phyloP scores from a whole-genome alignment of 2,113 vertebrate species.

The Clupea harengus region DNA sequence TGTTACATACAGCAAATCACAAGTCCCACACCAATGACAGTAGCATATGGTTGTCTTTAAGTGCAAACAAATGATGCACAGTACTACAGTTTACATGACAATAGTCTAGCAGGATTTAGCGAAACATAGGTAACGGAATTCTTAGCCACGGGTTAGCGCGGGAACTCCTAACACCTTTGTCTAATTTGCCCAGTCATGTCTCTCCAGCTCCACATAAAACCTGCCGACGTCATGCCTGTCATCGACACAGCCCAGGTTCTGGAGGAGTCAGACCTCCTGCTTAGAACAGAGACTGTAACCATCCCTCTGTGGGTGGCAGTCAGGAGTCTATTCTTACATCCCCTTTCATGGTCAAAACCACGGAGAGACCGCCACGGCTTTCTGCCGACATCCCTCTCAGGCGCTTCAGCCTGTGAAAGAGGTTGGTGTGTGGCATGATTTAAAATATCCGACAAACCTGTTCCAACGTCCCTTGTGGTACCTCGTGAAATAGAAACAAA shows the following conservation, averaged over 20 bases:
- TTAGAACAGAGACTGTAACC: slow-evolving; percentile 16
- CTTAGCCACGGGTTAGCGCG: neutral
- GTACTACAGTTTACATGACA: neutral
- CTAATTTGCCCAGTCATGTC: neutral
- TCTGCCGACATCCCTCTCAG: neutral
- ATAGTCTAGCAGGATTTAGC: neutral
- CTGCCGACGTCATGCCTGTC: neutral
- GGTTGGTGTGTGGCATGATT: neutral
- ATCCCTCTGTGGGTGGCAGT: slow-evolving; percentile 14
- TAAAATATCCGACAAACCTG: neutral
- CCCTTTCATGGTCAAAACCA: slow-evolving; percentile 16
- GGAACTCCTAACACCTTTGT: slow-evolving; percentile 6
- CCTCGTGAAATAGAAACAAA: neutral
- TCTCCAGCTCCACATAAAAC: neutral
- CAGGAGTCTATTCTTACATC: slow-evolving; percentile 19
- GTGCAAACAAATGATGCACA: slow-evolving; percentile 2
- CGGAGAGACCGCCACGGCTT: slow-evolving; percentile 7
- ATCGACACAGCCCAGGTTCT: neutral
- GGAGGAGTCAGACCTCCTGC: slow-evolving; percentile 13
- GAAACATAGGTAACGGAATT: neutral
- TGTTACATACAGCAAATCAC: neutral
- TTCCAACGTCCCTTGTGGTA: neutral
- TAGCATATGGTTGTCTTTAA: neutral
- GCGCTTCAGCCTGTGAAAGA: neutral
- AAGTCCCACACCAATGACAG: neutral